Percentiles rank a stretch among this genome's conserved stretches.
Evolutionary conservation across 2,113 vertebrate species (phyloP).

Genomic region (Vidua chalybeata): DNA sequence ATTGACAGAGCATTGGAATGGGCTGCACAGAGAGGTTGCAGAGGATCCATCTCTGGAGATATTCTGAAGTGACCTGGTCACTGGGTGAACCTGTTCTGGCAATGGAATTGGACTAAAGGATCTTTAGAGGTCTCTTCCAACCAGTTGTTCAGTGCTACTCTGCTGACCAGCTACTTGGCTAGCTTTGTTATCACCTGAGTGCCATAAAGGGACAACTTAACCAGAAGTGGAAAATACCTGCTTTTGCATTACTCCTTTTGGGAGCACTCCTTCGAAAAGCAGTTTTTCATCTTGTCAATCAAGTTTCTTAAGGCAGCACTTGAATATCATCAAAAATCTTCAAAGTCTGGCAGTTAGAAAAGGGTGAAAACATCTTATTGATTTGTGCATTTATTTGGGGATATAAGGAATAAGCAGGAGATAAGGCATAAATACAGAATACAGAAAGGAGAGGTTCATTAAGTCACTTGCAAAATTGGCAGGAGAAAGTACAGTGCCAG

Average conservation of each 20-base stretch:
- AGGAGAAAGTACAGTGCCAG: neutral
- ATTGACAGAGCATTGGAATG: neutral
- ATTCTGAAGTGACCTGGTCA: neutral
- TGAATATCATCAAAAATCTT: neutral
- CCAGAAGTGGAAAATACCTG: neutral
- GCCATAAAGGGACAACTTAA: neutral
- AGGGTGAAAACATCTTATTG: neutral
- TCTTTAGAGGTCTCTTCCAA: neutral
- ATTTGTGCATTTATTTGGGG: neutral
- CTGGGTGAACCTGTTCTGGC: neutral
- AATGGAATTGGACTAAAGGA: neutral
- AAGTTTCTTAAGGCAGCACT: neutral
- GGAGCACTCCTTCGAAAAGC: neutral
- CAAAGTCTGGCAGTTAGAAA: neutral
- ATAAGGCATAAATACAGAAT: neutral
- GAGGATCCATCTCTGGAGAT: neutral
- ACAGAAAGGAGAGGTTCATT: neutral
- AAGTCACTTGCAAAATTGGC: neutral
- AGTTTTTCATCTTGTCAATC: neutral
- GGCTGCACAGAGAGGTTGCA: neutral
- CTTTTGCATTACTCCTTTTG: neutral
- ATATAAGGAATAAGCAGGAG: neutral
- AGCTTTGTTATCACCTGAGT: neutral
- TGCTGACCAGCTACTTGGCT: neutral
- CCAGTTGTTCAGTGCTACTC: neutral